Conservation (phyloP, 2,113 vertebrate genomes). For the Nymphicus hollandicus region DNA sequence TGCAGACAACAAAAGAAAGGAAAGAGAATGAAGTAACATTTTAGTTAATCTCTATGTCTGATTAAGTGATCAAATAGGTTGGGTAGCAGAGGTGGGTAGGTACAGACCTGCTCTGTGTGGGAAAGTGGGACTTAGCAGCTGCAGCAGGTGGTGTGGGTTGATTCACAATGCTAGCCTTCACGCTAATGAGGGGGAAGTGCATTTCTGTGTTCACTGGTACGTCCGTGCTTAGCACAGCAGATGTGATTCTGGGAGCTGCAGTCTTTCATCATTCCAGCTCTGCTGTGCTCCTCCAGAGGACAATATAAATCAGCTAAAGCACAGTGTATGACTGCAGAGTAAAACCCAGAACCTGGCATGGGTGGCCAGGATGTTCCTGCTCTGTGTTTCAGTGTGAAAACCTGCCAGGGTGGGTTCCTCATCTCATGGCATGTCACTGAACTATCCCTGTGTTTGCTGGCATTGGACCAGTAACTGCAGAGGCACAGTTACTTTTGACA, state of each 20-base stretch:
- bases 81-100: neutral
- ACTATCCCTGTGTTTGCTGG: neutral
- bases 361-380: neutral
- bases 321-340: neutral
- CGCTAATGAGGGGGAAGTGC: neutral
- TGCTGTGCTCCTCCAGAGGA: neutral
- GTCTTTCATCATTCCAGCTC: neutral
- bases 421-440: neutral
- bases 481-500: neutral
- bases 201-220: neutral
- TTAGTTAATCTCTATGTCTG: neutral
- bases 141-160: fast-evolving
- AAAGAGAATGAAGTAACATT: neutral
- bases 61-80: too few relatives aligned
- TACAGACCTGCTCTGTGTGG: neutral
- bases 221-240: neutral
- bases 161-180: fast-evolving
- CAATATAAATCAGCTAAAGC: neutral
- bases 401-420: neutral
- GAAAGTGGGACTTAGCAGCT: neutral
- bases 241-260: neutral
- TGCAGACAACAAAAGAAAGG: neutral
- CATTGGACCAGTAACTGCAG: too few relatives aligned
- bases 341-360: neutral
- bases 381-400: fast-evolving